These are phyloP conservation scores for Mesochorus sp. DNA, from an alignment of 2,888 invertebrate genomes.

Conservation along the genomic window DNA sequence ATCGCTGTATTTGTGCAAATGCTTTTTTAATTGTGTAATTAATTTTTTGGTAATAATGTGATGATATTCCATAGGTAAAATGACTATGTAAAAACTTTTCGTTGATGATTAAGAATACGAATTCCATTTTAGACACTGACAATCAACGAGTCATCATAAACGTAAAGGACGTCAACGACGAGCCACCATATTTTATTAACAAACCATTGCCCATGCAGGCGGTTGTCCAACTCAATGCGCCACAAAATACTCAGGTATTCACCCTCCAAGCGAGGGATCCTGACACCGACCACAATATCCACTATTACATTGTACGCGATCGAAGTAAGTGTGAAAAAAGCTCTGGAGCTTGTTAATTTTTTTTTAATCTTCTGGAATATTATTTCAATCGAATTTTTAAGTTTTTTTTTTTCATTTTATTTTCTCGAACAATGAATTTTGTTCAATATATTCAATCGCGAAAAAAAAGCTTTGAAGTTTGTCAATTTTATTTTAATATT, in stretches of 20 bases:
- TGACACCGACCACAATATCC: slow-evolving; percentile 97
- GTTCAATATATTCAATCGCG: too few relatives aligned
- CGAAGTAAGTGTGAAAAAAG: slow-evolving; percentile 83
- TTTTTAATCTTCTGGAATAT: neutral
- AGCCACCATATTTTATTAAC: slow-evolving; percentile 98
- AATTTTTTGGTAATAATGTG: slow-evolving; percentile 25
- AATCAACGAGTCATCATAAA: slow-evolving; percentile 97
- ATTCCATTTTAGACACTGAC: slow-evolving; percentile 90
- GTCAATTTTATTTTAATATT: too few relatives aligned
- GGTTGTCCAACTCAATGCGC: slow-evolving; percentile 97
- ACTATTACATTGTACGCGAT: slow-evolving; percentile 97
- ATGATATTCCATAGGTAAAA: neutral
- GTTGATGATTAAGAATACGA: slow-evolving; percentile 6
- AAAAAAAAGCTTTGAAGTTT: too few relatives aligned
- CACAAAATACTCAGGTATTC: slow-evolving; percentile 97
- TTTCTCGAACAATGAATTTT: too few relatives aligned
- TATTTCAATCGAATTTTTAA: neutral
- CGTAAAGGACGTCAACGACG: slow-evolving; percentile 98
- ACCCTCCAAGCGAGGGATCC: slow-evolving; percentile 98
- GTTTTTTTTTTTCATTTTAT: too few relatives aligned
- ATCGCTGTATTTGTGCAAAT: slow-evolving; percentile 40
- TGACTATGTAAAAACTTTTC: neutral
- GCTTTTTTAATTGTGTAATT: slow-evolving; percentile 38
- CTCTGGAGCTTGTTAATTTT: neutral
- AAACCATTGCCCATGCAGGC: slow-evolving; percentile 98